Evolutionary conservation across 1,140 invertebrate genomes (phyloP), one percentile per base, ranked within the genome.

Genomic region (Sarcophaga bullata): DNA sequence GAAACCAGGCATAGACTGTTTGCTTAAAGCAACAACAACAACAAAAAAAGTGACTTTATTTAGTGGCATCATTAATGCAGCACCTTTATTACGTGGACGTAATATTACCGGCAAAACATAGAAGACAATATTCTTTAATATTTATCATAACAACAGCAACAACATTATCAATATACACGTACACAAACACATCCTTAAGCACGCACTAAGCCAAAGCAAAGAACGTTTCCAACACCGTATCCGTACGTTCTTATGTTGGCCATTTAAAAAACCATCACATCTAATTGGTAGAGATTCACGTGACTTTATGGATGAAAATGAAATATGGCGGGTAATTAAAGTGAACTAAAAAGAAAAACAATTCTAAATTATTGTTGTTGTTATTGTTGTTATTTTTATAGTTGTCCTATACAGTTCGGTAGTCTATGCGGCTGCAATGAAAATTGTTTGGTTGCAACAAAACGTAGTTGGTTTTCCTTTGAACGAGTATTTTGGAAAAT

Each of bases 301-400:
- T 78, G 75, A 78, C 75, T 78, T 78, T 78, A 78, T 52, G 19
- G 75, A 47, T 49, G 85, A 85, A 89, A 88, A 89, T 89, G 85
- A 89, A 89, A 89, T 89, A 86, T 87, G 86, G 83, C 84, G 86
- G 84, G 86, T 86, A 89, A 89, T 89, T 88, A 89, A 88, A 87
- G 86, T 82, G 48, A 50, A 85, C 84, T 85, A 84, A 52, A 86
- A 89, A 89, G 4, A 37, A 89, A 89, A 37, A 37, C 25, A 37
- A 88, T 88, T 85, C 86, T 86, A 89, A 89, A 89, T 89, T 89
- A 89, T 89, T 89, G 19, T 19, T 82, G 58, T 80, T 54, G 81
- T 81, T 75, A 49, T 76, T 8, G 25, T 50, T 62, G 19, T 75
- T 73, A 73, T 7, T 47, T 37, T 37, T 76, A 25, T 37, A n/a